Evolutionary conservation across 2,888 invertebrate genomes (phyloP).

Genomic region (Perdita meconis): DNA sequence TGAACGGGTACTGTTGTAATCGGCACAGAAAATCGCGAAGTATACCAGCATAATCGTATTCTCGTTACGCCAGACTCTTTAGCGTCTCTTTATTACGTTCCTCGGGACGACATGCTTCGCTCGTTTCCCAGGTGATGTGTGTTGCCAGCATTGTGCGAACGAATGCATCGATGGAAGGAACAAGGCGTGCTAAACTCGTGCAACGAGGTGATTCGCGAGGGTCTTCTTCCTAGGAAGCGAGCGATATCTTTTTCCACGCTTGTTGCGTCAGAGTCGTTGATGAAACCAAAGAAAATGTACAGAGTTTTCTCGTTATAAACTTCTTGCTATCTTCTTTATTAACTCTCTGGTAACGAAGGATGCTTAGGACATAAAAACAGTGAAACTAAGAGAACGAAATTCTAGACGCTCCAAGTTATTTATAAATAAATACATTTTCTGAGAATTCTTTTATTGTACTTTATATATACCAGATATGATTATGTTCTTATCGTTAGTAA

Average conservation of each 20-base stretch:
- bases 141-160: slow-evolving; percentile 28
- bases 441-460: too few species aligned
- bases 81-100: slow-evolving; percentile 41
- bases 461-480: too few species aligned
- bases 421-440: too few species aligned
- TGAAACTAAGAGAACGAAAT: too few species aligned
- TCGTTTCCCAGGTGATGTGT: slow-evolving; percentile 43
- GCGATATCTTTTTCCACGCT: slow-evolving; percentile 8
- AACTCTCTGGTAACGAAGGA: too few species aligned
- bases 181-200: slow-evolving; percentile 28
- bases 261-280: slow-evolving; percentile 10
- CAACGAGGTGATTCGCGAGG: slow-evolving; percentile 29
- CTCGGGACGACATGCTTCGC: slow-evolving; percentile 36
- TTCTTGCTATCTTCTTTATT: neutral
- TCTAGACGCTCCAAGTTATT: too few species aligned
- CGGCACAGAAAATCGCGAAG: slow-evolving; percentile 7
- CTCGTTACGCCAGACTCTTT: slow-evolving; percentile 27
- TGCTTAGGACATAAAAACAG: too few species aligned
- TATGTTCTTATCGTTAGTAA: too few species aligned
- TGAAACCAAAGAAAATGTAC: neutral
- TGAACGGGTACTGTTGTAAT: slow-evolving; percentile 6
- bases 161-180: slow-evolving; percentile 5
- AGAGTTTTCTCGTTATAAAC: too few species aligned
- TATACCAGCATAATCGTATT: slow-evolving; percentile 6
- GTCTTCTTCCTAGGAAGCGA: slow-evolving; percentile 24